Base-by-base conservation (phyloP, 2,113 vertebrate species). In the Cichladusa arquata region DNA sequence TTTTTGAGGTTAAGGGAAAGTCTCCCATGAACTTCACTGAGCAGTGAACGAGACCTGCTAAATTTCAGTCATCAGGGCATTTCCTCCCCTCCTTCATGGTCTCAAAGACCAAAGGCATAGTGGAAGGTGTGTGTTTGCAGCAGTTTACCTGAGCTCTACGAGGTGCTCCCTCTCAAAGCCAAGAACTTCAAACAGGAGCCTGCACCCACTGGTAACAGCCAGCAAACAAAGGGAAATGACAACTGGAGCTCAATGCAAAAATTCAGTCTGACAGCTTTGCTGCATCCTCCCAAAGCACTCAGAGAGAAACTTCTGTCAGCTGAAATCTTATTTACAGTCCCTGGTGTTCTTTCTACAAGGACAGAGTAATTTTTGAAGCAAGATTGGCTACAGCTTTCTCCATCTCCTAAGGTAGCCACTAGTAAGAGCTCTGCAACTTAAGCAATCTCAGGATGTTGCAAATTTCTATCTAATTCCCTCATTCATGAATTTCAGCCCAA, bases 131-230 rank as follows among this genome's bases (percentile, higher is more conserved):
- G 31, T 50, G 14, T 62, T 57, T 71, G 50, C 31, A 62, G 56
- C 50, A 81, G 34, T 24, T 14, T 74, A 19, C 34, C 40, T 69
- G 65, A 53, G n/a, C 47, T 29, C 11, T 51, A 60, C 53, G 38
- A 81, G n/a, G 2, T 87, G 31, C 18, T 79, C 7, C 20, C 19
- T 53, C 61, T 72, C 45, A 61, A 69, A 91, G 40, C 25, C n/a
- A 54, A 64, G 20, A 47, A 4, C 24, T 81, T 67, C 56, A 86
- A 50, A 82, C 2, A 25, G 14, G 29, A 83, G 29, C 45, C 47
- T 57, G 38, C 36, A 53, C 26, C 28, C 48, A 26, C 15, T 0
- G 0, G 50, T 28, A 57, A 57, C 25, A 54, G 25, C 28, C 23
- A 72, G 56, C 42, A 62, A n/a, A 38, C 45, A 70, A 54, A 88